Evolutionary conservation across 1,140 invertebrate species (phyloP), one percentile per base, ranked within the genome.

Genomic region (Oedothorax gibbosus): DNA sequence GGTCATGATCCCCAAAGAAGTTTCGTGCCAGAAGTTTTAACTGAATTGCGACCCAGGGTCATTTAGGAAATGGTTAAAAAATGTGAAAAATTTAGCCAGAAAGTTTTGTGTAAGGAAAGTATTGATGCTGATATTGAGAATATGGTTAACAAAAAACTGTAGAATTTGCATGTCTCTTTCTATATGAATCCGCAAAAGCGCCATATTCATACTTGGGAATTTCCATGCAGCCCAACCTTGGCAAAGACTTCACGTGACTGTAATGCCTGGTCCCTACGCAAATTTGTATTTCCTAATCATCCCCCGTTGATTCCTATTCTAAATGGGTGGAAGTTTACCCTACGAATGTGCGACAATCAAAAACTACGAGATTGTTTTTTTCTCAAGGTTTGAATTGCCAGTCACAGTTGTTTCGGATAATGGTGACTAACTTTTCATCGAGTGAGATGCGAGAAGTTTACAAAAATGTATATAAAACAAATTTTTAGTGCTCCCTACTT

Each of bases 41-140:
- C 5, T 35, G 35, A 35, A 35, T 5, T 35, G 35, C 35, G 5
- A n/a, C n/a, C 35, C 35, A 35, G 5, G 35, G 35, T 35, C 35
- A 35, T 35, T 35, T 35, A 35, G 35, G 35, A n/a, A 35, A 35
- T 35, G 35, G 35, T 35, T 2, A 35, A 72, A 51, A 14, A n/a
- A n/a, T n/a, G n/a, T 54, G 10, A 7, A 86, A 76, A 11, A 87
- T 91, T 0, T 88, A 91, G 71, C 62, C 35, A 1, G 35, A 35
- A 35, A 5, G 1, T 35, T 35, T 35, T 35, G 35, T 35, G 5
- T 5, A 2, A 5, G 35, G 5, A 35, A 35, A 5, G 35, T 35
- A 35, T 35, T 35, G 35, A 35, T 35, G 35, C 83, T 21, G 87
- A 89, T 7, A 89, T 90, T 51, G 21, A 79, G 35, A 53, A 51